phyloP scores from a whole-genome alignment of 2,797 vertebrate genomes.

The Takifugu ocellatus region DNA sequence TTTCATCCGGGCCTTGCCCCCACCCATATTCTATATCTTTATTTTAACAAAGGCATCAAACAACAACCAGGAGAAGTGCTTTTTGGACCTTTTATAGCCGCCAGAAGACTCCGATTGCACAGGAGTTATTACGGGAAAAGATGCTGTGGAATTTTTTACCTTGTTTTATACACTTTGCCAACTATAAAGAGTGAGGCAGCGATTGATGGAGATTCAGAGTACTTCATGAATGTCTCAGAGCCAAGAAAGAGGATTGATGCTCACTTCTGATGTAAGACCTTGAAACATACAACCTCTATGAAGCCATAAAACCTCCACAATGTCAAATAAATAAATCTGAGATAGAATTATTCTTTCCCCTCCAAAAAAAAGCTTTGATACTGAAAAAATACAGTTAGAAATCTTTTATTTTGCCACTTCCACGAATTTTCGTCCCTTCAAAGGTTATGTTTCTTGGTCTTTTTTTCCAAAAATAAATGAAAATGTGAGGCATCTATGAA shows the following conservation, averaged over 20 bases:
- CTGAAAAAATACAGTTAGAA: background rate
- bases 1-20: background rate
- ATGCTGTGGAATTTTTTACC: no score
- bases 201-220: conserved; percentile 12
- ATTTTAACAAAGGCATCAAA: background rate
- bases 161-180: background rate
- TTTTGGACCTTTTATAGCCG: background rate
- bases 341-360: background rate
- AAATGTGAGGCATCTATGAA: conserved; percentile 9
- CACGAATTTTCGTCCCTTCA: background rate
- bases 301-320: conserved; percentile 3
- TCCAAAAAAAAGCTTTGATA: background rate
- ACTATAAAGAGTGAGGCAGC: background rate
- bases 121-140: background rate
- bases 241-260: conserved; percentile 36
- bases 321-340: conserved; percentile 17
- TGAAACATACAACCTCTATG: conserved; percentile 28
- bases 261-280: conserved; percentile 50
- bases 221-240: conserved; percentile 41
- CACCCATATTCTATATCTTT: conserved; percentile 6
- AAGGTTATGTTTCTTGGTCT: conserved; percentile 4
- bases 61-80: background rate
- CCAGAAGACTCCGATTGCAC: background rate
- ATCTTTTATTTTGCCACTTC: conserved; percentile 4
- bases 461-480: background rate